Conservation (phyloP, 2,797 vertebrate species). For the Poecilia velifera region DNA sequence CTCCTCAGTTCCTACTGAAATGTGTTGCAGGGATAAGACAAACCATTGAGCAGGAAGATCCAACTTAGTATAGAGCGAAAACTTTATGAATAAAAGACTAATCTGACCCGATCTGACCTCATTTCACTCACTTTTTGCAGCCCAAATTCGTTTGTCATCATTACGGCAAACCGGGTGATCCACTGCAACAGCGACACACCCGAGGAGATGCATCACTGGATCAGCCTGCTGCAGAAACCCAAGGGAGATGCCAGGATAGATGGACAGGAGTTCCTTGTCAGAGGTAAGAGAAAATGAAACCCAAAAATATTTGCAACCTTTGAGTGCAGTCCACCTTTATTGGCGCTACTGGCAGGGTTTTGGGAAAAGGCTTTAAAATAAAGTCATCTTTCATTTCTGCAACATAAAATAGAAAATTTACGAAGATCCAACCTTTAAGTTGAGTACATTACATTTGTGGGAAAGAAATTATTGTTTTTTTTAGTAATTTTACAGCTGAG, state of each 20-base stretch:
- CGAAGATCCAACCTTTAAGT: neutral
- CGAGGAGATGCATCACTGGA: slow-evolving; percentile 91
- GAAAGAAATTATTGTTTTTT: neutral
- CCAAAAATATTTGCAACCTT: neutral
- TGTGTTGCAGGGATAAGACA: neutral
- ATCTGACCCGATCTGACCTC: neutral
- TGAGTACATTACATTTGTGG: neutral
- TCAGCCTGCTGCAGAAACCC: slow-evolving; percentile 87
- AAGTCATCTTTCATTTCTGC: neutral
- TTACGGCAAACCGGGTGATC: slow-evolving; percentile 88
- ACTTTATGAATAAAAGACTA: neutral
- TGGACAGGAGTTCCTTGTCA: slow-evolving; percentile 86
- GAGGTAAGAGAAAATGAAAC: slow-evolving; percentile 68
- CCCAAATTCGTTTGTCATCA: slow-evolving; percentile 89
- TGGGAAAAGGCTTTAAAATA: neutral
- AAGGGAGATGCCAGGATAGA: slow-evolving; percentile 85
- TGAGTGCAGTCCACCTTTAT: neutral
- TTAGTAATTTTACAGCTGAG: neutral
- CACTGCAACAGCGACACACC: slow-evolving; percentile 88
- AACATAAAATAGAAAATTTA: neutral
- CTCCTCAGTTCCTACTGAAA: neutral
- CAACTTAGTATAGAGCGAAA: neutral
- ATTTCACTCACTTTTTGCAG: slow-evolving; percentile 50
- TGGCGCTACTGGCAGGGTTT: neutral
- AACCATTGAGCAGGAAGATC: neutral